A percentile compares a stretch with the other conserved stretches of the same genome.
phyloP scores from a whole-genome alignment of 1,140 invertebrate species.

The Pollicipes pollicipes region DNA sequence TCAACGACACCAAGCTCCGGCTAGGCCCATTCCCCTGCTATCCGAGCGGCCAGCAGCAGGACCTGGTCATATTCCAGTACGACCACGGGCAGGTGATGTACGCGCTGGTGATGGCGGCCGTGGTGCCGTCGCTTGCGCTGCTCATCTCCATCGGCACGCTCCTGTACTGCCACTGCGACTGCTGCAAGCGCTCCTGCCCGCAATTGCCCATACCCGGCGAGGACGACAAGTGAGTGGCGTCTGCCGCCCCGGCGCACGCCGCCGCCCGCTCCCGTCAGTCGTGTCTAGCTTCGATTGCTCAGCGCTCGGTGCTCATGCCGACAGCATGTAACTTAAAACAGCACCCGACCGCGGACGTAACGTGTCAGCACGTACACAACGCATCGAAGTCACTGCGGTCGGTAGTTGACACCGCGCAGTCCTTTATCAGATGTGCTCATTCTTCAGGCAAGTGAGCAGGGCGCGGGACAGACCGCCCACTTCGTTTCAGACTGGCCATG shows the following conservation, averaged over 20 bases:
- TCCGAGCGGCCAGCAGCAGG: neutral
- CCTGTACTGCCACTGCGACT: neutral
- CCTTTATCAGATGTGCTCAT: too few species aligned
- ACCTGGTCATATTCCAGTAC: neutral
- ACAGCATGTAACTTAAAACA: too few species aligned
- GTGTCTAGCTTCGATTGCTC: too few species aligned
- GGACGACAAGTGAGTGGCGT: neutral
- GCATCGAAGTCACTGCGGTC: too few species aligned
- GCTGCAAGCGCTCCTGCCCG: neutral
- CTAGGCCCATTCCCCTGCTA: neutral
- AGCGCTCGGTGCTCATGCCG: too few species aligned
- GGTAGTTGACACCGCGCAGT: too few species aligned
- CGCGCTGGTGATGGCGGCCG: neutral
- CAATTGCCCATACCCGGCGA: neutral
- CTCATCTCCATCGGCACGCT: neutral
- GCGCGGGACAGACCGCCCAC: too few species aligned
- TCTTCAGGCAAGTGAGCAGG: too few species aligned
- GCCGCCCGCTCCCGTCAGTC: too few species aligned
- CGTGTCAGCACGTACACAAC: too few species aligned
- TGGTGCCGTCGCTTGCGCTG: neutral
- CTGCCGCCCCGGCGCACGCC: too few species aligned
- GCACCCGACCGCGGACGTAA: too few species aligned
- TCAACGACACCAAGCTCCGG: neutral
- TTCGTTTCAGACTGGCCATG: neutral
- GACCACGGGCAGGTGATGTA: neutral